These are phyloP conservation scores for Pelochelys cantorii DNA, from an alignment of 2,797 vertebrate species.

Conservation along the genomic window DNA sequence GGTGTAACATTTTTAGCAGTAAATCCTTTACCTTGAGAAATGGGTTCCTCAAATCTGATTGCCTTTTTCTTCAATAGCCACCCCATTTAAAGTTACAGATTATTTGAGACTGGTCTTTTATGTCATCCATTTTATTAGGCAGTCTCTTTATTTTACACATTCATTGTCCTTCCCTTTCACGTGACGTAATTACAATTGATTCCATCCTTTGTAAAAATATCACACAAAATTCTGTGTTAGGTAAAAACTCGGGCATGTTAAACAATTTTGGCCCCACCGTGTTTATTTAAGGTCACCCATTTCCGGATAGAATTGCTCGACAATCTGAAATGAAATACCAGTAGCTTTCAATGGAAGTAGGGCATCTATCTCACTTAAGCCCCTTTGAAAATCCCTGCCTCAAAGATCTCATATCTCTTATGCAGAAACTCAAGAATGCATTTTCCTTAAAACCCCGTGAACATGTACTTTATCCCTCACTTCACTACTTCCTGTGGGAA, in stretches of 20 bases:
- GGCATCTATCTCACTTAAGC: neutral
- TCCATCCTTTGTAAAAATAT: neutral
- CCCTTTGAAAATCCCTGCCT: neutral
- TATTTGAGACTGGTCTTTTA: neutral
- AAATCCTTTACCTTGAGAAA: neutral
- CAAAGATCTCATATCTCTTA: neutral
- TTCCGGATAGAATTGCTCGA: neutral
- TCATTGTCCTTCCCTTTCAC: neutral
- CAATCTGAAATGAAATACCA: neutral
- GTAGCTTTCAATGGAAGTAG: neutral
- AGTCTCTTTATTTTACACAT: neutral
- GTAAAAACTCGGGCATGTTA: neutral
- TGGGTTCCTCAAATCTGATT: neutral
- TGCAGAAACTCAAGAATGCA: neutral
- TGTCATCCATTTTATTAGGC: neutral
- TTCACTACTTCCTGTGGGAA: neutral
- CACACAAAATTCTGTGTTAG: neutral
- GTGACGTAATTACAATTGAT: neutral
- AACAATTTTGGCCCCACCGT: neutral
- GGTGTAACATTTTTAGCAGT: neutral
- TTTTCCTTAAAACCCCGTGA: neutral
- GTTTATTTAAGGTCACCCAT: neutral
- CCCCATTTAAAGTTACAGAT: neutral
- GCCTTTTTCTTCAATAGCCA: neutral
- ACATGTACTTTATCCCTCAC: neutral